Base-by-base conservation (phyloP, 2,797 vertebrate genomes). In the Ceryle rudis region DNA sequence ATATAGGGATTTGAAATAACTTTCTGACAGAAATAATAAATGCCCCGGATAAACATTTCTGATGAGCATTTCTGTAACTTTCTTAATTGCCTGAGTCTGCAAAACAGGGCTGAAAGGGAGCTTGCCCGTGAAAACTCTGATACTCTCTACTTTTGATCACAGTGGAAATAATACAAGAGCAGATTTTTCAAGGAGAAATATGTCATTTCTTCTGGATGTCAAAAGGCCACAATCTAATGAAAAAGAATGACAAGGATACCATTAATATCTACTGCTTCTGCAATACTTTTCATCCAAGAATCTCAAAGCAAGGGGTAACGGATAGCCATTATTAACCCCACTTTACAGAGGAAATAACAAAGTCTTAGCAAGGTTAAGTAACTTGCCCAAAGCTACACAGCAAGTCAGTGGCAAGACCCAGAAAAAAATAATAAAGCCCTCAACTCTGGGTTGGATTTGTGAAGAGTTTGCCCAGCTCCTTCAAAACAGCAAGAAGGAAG, bases 201-300 rank as follows among this genome's bases (percentile, higher is more conserved):
- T 82, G 69, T 82, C 8, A 1, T 92, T 96, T 92, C 71, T 89
- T 77, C 90, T 71, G 33, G 54, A 25, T 93, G 84, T 90, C 91
- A 94, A 92, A 91, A 96, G 95, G 89, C 79, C 94, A 94, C 69
- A 65, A 69, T 72, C 47, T 96, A 95, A 96, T 69, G 95, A 95
- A 95, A 94, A 93, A 64, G 86, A 93, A 91, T 67, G 84, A 77
- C 74, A 93, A 92, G 60, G 71, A 73, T 39, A 44, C 78, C 82
- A 78, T 94, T 87, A 90, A 70, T 79, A 82, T 72, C 89, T 42
- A 87, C 78, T 77, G 89, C 75, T 73, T 81, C 92, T 93, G 72
- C 71, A 90, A 86, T 8, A 39, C 71, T 91, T 96, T 86, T 94
- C 74, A 81, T 89, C 81, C 81, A 49, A 78, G 85, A 58, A 86